Conservation (phyloP, 2,113 vertebrate genomes). For the Tichodroma muraria region DNA sequence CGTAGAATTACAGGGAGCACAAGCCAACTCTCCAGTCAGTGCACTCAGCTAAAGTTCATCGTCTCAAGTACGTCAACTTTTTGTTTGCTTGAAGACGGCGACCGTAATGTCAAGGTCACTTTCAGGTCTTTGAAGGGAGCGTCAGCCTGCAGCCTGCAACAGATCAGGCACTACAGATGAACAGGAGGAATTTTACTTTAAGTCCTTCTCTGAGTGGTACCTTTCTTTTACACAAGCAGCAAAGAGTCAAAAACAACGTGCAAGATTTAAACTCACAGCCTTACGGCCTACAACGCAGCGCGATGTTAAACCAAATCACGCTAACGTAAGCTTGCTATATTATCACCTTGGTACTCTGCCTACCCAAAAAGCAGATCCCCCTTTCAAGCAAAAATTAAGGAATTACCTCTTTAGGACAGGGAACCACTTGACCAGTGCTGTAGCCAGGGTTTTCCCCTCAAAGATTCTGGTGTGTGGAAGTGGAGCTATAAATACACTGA, state of each 20-base stretch:
- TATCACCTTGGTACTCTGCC: background rate
- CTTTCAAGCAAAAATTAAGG: background rate
- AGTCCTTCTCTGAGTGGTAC: background rate
- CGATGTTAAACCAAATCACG: background rate
- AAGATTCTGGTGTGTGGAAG: background rate
- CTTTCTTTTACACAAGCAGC: background rate
- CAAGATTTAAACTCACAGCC: background rate
- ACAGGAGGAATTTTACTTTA: background rate
- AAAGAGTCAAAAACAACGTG: accelerated
- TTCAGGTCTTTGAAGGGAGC: background rate
- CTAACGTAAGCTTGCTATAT: background rate
- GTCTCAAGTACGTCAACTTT: background rate
- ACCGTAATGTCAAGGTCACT: background rate
- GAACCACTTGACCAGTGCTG: background rate
- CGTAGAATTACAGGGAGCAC: background rate
- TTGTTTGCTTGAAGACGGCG: background rate
- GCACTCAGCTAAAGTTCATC: slow-evolving; percentile 9
- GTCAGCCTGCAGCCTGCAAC: background rate
- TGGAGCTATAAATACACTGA: background rate
- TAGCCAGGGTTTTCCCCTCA: background rate
- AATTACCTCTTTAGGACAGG: background rate
- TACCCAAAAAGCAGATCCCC: background rate
- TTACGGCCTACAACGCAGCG: background rate
- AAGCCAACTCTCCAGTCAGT: background rate
- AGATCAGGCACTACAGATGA: background rate